Evolutionary conservation across 2,797 vertebrate species (phyloP).

Genomic region (Arctocebus calabarensis): DNA sequence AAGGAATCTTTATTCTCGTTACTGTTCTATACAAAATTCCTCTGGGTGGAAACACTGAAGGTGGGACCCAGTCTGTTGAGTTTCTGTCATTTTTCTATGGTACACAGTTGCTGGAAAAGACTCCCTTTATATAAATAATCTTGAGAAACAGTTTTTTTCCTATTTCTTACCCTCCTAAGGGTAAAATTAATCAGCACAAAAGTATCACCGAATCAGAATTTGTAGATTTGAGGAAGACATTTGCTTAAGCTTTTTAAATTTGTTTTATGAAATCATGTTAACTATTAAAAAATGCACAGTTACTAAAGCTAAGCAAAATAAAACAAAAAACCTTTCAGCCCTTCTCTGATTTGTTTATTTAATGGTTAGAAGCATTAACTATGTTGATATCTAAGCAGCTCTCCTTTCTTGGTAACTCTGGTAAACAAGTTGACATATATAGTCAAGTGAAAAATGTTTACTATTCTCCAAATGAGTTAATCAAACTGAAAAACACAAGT

Average conservation of each 20-base stretch:
- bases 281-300: constrained; percentile 47
- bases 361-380: background rate
- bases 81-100: constrained; percentile 6
- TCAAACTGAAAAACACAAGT: constrained; percentile 23
- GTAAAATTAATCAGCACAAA: background rate
- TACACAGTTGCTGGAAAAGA: background rate
- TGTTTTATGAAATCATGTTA: constrained; percentile 31
- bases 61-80: background rate
- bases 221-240: constrained; percentile 5
- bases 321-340: background rate
- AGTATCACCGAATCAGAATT: constrained; percentile 30
- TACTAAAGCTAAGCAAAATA: background rate
- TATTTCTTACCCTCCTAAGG: background rate
- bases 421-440: constrained; percentile 31
- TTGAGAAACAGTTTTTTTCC: constrained; percentile 47
- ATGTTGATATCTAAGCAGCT: constrained; percentile 21
- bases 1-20: background rate
- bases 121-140: background rate
- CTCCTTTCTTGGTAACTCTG: constrained; percentile 55
- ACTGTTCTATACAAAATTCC: background rate
- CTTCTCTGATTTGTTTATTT: constrained; percentile 42
- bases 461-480: constrained; percentile 27
- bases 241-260: constrained; percentile 42
- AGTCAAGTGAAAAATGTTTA: constrained; percentile 58
- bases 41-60: background rate